phyloP scores from a whole-genome alignment of 2,888 invertebrate genomes.

The Syrphus vitripennis region DNA sequence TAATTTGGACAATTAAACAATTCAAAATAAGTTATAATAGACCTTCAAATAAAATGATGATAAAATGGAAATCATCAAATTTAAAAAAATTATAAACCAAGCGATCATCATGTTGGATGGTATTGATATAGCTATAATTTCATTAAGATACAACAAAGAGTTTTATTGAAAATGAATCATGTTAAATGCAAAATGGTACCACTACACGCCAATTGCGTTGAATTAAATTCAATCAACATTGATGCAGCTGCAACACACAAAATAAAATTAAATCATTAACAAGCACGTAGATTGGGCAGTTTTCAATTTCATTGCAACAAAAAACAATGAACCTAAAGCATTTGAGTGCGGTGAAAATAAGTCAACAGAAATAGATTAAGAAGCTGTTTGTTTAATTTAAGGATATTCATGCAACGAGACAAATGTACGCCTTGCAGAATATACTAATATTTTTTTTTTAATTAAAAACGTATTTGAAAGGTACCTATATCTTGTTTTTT shows the following conservation, averaged over 20 bases:
- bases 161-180: conserved; percentile 6
- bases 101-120: background rate
- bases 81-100: background rate
- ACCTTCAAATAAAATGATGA: background rate
- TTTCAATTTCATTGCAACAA: background rate
- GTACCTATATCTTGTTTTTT: no score
- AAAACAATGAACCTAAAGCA: background rate
- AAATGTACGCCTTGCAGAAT: no score
- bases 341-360: background rate
- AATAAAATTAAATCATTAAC: conserved; percentile 12
- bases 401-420: no score
- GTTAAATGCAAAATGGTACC: background rate
- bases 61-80: background rate
- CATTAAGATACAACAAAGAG: conserved; percentile 12
- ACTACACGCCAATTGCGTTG: background rate
- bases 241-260: conserved; percentile 21
- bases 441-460: no score
- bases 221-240: conserved; percentile 15
- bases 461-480: no score
- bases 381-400: background rate
- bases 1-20: no score
- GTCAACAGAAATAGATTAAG: background rate
- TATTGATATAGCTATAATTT: background rate
- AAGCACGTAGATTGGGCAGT: background rate
- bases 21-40: no score